Conservation (phyloP, 2,888 invertebrate genomes). For the Rhamnusium bicolor region DNA sequence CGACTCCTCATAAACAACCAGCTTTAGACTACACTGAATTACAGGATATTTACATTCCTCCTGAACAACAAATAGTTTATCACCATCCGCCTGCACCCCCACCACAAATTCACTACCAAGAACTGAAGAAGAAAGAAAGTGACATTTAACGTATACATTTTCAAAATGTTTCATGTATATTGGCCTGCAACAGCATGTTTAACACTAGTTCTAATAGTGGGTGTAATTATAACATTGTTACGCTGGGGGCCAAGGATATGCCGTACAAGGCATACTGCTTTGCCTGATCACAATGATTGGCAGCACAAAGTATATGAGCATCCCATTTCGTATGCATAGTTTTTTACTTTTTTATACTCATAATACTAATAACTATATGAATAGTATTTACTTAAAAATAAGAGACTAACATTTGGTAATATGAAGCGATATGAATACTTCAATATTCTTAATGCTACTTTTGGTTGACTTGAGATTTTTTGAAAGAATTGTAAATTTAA, state of each 20-base stretch:
- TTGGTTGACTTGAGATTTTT: no score
- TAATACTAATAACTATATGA: not conserved
- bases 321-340: slow-evolving; percentile 76
- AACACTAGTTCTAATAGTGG: slow-evolving; percentile 80
- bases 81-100: slow-evolving; percentile 65
- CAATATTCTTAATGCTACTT: no score
- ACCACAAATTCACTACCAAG: slow-evolving; percentile 68
- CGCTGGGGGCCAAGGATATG: slow-evolving; percentile 84
- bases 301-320: slow-evolving; percentile 79
- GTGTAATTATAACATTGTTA: slow-evolving; percentile 83
- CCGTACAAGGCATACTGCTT: slow-evolving; percentile 79
- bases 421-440: not conserved
- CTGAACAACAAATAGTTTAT: slow-evolving; percentile 67
- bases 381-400: not conserved
- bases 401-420: not conserved
- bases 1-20: slow-evolving; percentile 87
- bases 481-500: no score
- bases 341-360: slow-evolving; percentile 12
- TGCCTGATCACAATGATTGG: slow-evolving; percentile 79
- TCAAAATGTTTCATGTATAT: slow-evolving; percentile 76
- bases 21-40: slow-evolving; percentile 86
- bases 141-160: slow-evolving; percentile 75
- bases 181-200: slow-evolving; percentile 86
- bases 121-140: slow-evolving; percentile 81
- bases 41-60: slow-evolving; percentile 70